A percentile compares a stretch with the other conserved stretches of the same genome.
These are phyloP conservation scores for Cromileptes altivelis DNA, from an alignment of 2,113 vertebrate genomes.

Conservation along the genomic window DNA sequence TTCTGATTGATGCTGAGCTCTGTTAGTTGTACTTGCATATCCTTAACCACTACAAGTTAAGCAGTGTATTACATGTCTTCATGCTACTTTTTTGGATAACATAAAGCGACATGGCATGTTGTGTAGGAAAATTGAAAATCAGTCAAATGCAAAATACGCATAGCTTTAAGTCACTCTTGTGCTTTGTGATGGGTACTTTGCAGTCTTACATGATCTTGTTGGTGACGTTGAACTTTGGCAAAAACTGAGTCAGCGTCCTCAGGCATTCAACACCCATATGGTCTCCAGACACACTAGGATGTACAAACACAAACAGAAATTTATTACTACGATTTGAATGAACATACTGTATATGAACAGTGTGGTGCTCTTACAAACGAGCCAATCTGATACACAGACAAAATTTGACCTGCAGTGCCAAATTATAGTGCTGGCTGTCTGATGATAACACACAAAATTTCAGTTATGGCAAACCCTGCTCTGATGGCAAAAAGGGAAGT, in stretches of 20 bases:
- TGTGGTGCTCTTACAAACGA: background rate
- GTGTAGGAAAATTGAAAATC: background rate
- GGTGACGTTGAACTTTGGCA: conserved; percentile 62
- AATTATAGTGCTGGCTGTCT: background rate
- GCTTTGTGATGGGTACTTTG: conserved; percentile 14
- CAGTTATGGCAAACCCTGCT: background rate
- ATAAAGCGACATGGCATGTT: background rate
- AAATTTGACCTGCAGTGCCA: background rate
- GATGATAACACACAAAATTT: too few species aligned
- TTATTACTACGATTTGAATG: background rate
- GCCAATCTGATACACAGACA: background rate
- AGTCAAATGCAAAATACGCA: background rate
- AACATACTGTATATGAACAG: background rate
- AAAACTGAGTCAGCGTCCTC: conserved; percentile 49
- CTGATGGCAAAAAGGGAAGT: background rate
- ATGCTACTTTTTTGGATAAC: background rate
- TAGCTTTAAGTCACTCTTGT: background rate
- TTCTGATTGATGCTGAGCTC: background rate
- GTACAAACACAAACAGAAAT: background rate
- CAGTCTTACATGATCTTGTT: conserved; percentile 66
- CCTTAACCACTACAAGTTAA: background rate
- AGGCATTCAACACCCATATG: conserved; percentile 59
- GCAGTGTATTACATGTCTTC: background rate
- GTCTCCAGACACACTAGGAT: conserved; percentile 72
- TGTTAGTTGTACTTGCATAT: background rate